Evolutionary conservation across 2,797 vertebrate species (phyloP).

Genomic region (Pelobates cultripes): DNA sequence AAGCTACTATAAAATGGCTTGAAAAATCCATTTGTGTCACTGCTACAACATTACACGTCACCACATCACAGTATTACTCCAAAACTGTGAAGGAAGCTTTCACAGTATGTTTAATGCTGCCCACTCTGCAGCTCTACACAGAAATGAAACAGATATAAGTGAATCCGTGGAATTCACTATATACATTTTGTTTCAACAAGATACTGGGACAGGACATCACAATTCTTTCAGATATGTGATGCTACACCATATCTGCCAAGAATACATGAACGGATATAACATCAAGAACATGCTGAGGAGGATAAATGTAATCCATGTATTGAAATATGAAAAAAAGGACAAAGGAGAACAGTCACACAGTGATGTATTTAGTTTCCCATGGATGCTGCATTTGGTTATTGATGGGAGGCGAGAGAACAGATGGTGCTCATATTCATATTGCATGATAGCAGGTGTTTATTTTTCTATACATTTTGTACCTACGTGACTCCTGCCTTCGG

Average conservation of each 20-base stretch:
- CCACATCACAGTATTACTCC: constrained; percentile 8
- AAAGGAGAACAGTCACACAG: not conserved
- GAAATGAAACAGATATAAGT: not conserved
- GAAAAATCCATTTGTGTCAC: constrained; percentile 8
- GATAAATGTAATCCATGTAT: not conserved
- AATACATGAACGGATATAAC: not conserved
- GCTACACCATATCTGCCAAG: constrained; percentile 21
- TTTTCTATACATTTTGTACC: not conserved
- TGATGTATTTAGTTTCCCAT: not conserved
- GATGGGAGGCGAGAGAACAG: not conserved
- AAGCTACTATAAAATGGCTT: constrained; percentile 20
- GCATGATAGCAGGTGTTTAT: not conserved
- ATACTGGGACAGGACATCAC: not conserved
- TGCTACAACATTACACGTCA: no score
- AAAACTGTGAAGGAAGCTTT: constrained; percentile 15
- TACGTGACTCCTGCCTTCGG: not conserved
- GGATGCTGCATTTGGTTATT: not conserved
- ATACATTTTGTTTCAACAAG: constrained; percentile 17
- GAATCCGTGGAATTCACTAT: constrained; percentile 15
- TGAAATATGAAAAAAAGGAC: not conserved
- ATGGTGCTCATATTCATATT: not conserved
- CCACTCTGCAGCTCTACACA: not conserved
- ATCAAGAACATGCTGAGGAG: not conserved
- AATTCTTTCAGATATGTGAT: constrained; percentile 29
- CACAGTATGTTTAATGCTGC: constrained; percentile 5